A percentile compares a stretch with the other conserved stretches of the same genome.
These are phyloP conservation scores for Lutjanus campechanus DNA, from an alignment of 2,797 vertebrate genomes.

Conservation along the genomic window DNA sequence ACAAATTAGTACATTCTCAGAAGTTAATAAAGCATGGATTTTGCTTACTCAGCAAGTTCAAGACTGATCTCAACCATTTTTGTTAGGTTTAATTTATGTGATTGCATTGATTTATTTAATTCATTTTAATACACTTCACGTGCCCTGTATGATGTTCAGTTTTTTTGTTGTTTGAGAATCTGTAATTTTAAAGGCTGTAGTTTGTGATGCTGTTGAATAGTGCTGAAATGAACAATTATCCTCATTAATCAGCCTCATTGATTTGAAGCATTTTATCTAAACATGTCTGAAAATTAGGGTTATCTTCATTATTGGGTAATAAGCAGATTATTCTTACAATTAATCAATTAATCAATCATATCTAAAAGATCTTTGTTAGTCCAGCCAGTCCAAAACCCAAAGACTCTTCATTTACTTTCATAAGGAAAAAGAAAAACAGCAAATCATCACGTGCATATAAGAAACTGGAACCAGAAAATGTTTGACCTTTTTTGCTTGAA, in stretches of 20 bases:
- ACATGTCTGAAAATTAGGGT: background rate
- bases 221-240: background rate
- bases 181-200: background rate
- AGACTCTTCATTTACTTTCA: too few relatives aligned
- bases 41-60: constrained; percentile 12
- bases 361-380: too few relatives aligned
- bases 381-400: too few relatives aligned
- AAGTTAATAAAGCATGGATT: background rate
- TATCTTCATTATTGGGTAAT: too few relatives aligned
- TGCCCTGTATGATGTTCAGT: too few relatives aligned
- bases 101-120: constrained; percentile 9
- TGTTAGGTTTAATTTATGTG: constrained; percentile 5
- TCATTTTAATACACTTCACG: background rate
- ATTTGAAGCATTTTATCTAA: background rate
- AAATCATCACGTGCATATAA: too few relatives aligned
- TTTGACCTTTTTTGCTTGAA: too few relatives aligned
- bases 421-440: too few relatives aligned
- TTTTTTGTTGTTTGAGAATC: background rate
- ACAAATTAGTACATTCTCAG: background rate
- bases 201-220: background rate
- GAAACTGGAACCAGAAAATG: too few relatives aligned
- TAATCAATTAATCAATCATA: too few relatives aligned
- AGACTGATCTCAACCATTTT: background rate
- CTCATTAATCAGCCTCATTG: background rate
- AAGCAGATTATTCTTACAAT: too few relatives aligned